Evolutionary conservation across 2,113 vertebrate genomes (phyloP).

Genomic region (Vimba vimba): DNA sequence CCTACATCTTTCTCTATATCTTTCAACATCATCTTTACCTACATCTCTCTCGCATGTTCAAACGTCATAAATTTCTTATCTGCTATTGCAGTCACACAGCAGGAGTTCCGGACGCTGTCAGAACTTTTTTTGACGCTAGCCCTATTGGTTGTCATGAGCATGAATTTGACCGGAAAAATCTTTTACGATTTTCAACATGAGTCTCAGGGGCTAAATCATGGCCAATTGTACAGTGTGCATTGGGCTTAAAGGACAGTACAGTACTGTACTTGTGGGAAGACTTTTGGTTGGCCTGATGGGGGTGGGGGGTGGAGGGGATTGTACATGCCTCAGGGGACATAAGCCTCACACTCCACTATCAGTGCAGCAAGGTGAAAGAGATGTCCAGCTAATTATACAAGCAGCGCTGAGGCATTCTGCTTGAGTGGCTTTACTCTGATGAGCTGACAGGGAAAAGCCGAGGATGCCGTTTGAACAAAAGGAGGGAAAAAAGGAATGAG

Average conservation of each 20-base stretch:
- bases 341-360: slow-evolving; percentile 56
- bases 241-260: background rate
- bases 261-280: slow-evolving; percentile 21
- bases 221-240: background rate
- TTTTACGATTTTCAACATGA: no score
- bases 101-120: no score
- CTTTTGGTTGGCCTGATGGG: slow-evolving; percentile 29
- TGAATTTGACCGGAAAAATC: no score
- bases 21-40: no score
- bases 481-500: slow-evolving; percentile 33
- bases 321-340: slow-evolving; percentile 59
- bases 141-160: no score
- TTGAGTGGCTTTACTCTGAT: slow-evolving; percentile 54
- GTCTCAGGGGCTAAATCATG: no score
- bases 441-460: slow-evolving; percentile 60
- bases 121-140: no score
- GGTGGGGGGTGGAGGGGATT: slow-evolving; percentile 33
- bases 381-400: slow-evolving; percentile 68
- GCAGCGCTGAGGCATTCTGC: slow-evolving; percentile 60
- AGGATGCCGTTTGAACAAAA: slow-evolving; percentile 58
- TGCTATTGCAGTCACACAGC: no score
- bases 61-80: no score
- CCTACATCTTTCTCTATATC: no score
- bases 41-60: no score
- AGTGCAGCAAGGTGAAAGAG: slow-evolving; percentile 63